Percentiles rank a stretch among this genome's conserved stretches.
Conservation (phyloP, 2,888 invertebrate species). For the Thymelicus lineola region DNA sequence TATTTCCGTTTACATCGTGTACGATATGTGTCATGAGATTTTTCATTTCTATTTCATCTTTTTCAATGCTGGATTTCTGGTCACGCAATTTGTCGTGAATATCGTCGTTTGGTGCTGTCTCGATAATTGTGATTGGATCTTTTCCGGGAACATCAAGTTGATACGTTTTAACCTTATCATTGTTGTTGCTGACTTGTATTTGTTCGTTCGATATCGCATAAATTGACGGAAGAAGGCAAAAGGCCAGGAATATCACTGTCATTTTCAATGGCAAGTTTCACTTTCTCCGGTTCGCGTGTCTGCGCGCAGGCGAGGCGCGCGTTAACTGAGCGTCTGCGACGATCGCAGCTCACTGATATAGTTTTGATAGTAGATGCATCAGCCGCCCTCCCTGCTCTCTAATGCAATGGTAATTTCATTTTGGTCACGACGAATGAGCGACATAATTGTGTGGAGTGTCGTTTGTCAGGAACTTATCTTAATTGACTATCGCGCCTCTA, state of each 20-base stretch:
- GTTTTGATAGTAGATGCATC: constrained; percentile 80
- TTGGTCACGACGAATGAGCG: constrained; percentile 81
- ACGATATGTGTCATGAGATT: constrained; percentile 76
- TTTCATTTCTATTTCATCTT: constrained; percentile 67
- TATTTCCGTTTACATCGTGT: constrained; percentile 65
- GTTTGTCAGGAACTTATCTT: constrained; percentile 73
- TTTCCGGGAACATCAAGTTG: constrained; percentile 84
- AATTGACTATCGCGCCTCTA: constrained; percentile 78
- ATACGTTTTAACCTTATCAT: constrained; percentile 76
- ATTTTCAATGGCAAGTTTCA: constrained; percentile 75
- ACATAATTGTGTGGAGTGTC: constrained; percentile 81
- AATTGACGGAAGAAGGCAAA: constrained; percentile 62
- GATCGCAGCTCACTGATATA: constrained; percentile 72
- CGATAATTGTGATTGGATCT: constrained; percentile 84
- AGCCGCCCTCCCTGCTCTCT: constrained; percentile 76
- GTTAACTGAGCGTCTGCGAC: constrained; percentile 73
- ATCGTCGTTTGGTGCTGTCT: constrained; percentile 66
- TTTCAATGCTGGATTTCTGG: constrained; percentile 51
- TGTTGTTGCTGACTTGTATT: constrained; percentile 67
- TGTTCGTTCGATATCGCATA: constrained; percentile 62
- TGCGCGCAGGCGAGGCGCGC: constrained; percentile 68
- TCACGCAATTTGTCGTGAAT: constrained; percentile 45
- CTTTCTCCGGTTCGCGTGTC: constrained; percentile 73
- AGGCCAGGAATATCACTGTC: constrained; percentile 69
- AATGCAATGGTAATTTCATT: constrained; percentile 78